Conservation (phyloP, 2,113 vertebrate species). For the Fregetta grallaria region DNA sequence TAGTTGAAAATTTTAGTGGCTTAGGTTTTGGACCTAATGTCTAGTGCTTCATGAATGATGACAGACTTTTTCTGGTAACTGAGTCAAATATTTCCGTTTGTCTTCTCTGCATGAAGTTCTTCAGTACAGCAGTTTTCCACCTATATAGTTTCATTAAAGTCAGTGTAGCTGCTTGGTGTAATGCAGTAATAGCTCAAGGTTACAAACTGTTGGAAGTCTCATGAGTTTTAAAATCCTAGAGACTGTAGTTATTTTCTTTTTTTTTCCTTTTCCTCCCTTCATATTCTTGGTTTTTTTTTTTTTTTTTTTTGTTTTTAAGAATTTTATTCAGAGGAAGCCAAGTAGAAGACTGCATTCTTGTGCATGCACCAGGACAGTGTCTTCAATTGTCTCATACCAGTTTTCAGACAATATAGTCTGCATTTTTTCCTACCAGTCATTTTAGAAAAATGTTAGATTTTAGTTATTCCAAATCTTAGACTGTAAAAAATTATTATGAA, state of each 20-base stretch:
- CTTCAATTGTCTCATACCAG: background rate
- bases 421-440: background rate
- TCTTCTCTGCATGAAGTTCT: background rate
- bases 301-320: background rate
- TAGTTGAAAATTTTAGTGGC: background rate
- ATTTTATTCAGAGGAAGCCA: background rate
- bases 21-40: background rate
- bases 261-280: background rate
- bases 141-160: background rate
- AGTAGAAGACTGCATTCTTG: background rate
- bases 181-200: background rate
- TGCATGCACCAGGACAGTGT: background rate
- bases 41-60: background rate
- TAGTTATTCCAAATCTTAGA: background rate
- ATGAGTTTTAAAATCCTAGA: background rate
- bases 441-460: background rate
- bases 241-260: no score
- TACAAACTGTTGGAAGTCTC: background rate
- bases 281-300: background rate
- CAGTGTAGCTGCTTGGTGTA: background rate
- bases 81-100: background rate
- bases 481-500: background rate
- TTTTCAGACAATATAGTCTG: background rate
- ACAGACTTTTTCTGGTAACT: background rate
- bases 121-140: background rate